Evolutionary conservation across 2,113 vertebrate species (phyloP).

Genomic region (Panthera leo): DNA sequence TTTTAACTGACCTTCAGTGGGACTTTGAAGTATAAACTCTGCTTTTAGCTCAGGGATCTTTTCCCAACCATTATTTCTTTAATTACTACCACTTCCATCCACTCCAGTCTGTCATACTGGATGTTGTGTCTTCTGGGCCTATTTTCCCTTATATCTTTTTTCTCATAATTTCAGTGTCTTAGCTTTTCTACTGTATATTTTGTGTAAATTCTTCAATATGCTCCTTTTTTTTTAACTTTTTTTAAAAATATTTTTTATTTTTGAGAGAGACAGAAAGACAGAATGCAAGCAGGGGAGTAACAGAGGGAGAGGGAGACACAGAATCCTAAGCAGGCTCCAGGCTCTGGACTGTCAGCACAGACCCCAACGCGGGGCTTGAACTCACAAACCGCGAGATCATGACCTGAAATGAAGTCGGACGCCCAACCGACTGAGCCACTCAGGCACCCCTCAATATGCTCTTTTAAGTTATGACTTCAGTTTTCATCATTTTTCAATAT

Average conservation of each 20-base stretch:
- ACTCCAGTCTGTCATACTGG: background rate
- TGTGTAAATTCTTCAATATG: slow-evolving; percentile 5
- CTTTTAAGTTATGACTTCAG: background rate
- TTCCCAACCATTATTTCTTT: background rate
- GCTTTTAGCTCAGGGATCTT: background rate
- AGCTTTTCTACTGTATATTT: background rate
- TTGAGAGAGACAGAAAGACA: too few relatives aligned
- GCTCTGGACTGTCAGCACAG: too few relatives aligned
- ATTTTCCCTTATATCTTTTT: background rate
- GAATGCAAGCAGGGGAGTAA: too few relatives aligned
- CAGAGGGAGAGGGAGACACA: too few relatives aligned
- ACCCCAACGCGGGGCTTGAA: too few relatives aligned
- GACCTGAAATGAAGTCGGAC: too few relatives aligned
- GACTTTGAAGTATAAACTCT: background rate
- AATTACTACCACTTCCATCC: background rate
- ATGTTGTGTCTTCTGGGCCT: background rate
- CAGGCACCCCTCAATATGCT: background rate
- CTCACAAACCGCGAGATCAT: too few relatives aligned
- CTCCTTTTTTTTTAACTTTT: background rate
- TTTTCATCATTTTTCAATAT: slow-evolving; percentile 34
- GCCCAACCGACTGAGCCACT: too few relatives aligned
- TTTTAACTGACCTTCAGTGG: background rate
- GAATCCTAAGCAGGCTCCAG: too few relatives aligned
- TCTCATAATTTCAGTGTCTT: slow-evolving; percentile 31
- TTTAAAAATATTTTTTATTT: too few relatives aligned